Evolutionary conservation across 64 coral and sea anemone species (phyloP), one percentile per base, ranked within the genome.

Genomic region (Platygyra sinensis): DNA sequence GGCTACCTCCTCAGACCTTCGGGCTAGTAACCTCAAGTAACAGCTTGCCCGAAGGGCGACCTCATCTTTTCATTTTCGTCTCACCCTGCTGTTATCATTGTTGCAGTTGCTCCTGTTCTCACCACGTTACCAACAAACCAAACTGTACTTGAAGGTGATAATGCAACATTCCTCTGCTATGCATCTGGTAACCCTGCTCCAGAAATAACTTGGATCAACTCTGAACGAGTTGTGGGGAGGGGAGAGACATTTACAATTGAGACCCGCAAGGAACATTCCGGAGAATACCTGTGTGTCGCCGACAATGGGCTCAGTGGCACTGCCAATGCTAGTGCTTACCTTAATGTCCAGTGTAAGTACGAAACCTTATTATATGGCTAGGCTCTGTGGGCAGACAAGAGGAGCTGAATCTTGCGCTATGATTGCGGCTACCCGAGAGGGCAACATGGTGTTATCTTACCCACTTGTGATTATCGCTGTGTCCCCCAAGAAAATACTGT

Each of bases 321-420:
- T 12, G 32, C 11, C 30, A 82, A 82, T 12, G 31, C 80, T 10
- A 65, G 30, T 42, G 59, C 60, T 22, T 20, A 38, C 10, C 29
- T 82, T 46, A 31, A 82, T 13, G 80, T 82, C 8, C 59, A 82
- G 32, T 82, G 80, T 82, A 42, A 82, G 80, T 82, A 64, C 3
- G 27, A 17, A 18, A 29, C 8, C 13, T 25, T 30, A 46, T 46
- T 46, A 46, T 46, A 46, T 46, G 42, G 42, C 42, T 46, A 46
- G 42, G 4, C 42, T 46, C 4, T 46, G 42, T 46, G 42, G 42
- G 42, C 42, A 46, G 42, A 46, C 42, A 46, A 46, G 42, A 46
- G 4, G 42, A 46, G 6, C 42, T 46, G 42, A 46, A 46, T 46
- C 42, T 5, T 46, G 42, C 5, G 42, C 2, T 46, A 5, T 46